phyloP scores from a whole-genome alignment of 2,888 invertebrate species.

The Hyposoter dolosus region DNA sequence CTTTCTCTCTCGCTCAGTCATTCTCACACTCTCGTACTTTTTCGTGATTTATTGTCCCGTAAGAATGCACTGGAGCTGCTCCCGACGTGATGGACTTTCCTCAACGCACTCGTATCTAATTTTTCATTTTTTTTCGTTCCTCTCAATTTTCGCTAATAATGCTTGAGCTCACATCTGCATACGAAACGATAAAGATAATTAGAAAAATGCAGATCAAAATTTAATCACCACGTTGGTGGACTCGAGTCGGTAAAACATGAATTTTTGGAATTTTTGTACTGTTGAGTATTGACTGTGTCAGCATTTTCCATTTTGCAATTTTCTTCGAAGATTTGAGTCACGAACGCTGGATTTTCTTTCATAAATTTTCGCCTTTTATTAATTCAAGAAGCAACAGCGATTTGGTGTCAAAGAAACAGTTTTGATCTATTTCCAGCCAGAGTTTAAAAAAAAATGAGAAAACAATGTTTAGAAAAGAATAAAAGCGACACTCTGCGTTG shows the following conservation, averaged over 20 bases:
- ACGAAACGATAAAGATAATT: background rate
- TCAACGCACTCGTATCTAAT: constrained; percentile 40
- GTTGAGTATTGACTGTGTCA: background rate
- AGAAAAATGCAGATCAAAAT: background rate
- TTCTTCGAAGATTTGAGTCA: background rate
- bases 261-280: background rate
- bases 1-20: constrained; percentile 70
- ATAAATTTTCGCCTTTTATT: background rate
- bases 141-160: background rate
- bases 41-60: constrained; percentile 80
- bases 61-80: constrained; percentile 71
- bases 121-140: constrained; percentile 43
- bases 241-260: no score
- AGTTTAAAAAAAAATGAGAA: background rate
- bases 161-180: background rate
- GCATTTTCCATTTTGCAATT: background rate
- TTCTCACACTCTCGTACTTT: constrained; percentile 59
- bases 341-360: background rate
- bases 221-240: no score
- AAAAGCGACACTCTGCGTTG: background rate
- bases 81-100: constrained; percentile 32
- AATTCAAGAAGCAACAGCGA: background rate
- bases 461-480: background rate
- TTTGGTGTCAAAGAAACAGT: background rate
- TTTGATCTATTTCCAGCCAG: background rate